Base-by-base conservation (phyloP, 30 jellyfish, hydroid and myxozoan species). In the Aurelia coerulea region DNA sequence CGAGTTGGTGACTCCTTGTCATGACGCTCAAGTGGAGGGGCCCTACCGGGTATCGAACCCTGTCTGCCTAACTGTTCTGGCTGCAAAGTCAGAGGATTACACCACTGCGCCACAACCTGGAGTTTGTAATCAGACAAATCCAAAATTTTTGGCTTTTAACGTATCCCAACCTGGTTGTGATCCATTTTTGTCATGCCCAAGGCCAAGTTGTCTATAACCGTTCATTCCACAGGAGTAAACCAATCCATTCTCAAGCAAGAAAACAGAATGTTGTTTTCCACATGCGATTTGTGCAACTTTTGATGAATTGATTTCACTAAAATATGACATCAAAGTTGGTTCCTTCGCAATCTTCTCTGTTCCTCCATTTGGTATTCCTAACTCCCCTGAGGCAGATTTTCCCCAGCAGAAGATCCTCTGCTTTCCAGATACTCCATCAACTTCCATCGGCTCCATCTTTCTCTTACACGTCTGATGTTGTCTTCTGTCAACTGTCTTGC, bases 141-240 rank as follows among this genome's bases (percentile, higher is more conserved):
- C 6, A 39, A 39, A 39, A 1, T 39, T 9, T 46, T 6, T 46
- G 56, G 56, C 13, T 4, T 7, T 0, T 46, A 1, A 46, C 8
- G 13, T 4, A 46, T 51, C 79, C 7, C 5, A 4, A 84, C 93
- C 93, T 84, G 93, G 94, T 37, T 50, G n/a, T 15, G 60, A 19
- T 39, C 31, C 81, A 16, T 34, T 19, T 29, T 63, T 62, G 18
- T 58, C 75, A 35, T 56, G 83, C 12, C 56, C 56, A 72, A 88
- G 83, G 2, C 56, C 56, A 72, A 88, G 95, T 68, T 92, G 97
- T 29, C 82, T 90, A 14, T 56, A 39, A 52, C 88, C 90, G 65
- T 92, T 81, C 34, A 84, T 56, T 17, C 98, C 97, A 81, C 95
- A 88, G 5, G 98, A 73, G 65, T 86, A 92, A n/a, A 87, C 95